Percentiles rank a stretch among this genome's conserved stretches.
Conservation (phyloP, 2,888 invertebrate genomes). For the Epirrhoe tristata region DNA sequence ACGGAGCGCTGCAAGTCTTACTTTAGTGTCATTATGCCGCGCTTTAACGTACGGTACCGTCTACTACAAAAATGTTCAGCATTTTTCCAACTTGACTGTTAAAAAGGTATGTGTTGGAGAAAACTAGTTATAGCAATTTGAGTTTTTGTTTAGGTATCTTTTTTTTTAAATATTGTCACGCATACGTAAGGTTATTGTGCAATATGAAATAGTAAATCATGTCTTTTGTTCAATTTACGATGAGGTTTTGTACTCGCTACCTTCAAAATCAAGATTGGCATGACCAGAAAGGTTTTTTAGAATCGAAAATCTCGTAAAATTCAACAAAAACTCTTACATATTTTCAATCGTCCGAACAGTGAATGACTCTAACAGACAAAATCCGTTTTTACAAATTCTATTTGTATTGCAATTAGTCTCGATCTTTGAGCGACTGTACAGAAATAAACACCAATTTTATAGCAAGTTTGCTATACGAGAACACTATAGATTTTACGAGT, state of each 20-base stretch:
- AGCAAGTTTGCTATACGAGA: conserved; percentile 57
- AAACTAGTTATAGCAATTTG: not conserved
- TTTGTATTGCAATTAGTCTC: not conserved
- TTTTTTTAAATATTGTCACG: too few species aligned
- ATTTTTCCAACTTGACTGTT: not conserved
- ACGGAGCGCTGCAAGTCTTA: conserved; percentile 32
- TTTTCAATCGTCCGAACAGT: not conserved
- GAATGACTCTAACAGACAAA: not conserved
- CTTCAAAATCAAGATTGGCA: too few species aligned
- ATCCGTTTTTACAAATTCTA: not conserved
- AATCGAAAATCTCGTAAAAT: too few species aligned
- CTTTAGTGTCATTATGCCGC: conserved; percentile 25
- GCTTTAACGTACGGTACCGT: conserved; percentile 6
- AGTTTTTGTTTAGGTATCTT: not conserved
- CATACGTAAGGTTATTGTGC: too few species aligned
- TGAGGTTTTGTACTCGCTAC: too few species aligned
- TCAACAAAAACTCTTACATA: too few species aligned
- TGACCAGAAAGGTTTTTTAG: too few species aligned
- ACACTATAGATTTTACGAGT: conserved; percentile 65
- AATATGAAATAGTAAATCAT: too few species aligned
- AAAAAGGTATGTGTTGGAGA: too few species aligned
- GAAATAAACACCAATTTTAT: conserved; percentile 58
- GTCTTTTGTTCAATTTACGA: too few species aligned
- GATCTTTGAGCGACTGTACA: conserved; percentile 31
- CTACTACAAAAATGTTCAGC: not conserved